Conservation (phyloP, 2,797 vertebrate genomes). For the Acanthurus lineatus region DNA sequence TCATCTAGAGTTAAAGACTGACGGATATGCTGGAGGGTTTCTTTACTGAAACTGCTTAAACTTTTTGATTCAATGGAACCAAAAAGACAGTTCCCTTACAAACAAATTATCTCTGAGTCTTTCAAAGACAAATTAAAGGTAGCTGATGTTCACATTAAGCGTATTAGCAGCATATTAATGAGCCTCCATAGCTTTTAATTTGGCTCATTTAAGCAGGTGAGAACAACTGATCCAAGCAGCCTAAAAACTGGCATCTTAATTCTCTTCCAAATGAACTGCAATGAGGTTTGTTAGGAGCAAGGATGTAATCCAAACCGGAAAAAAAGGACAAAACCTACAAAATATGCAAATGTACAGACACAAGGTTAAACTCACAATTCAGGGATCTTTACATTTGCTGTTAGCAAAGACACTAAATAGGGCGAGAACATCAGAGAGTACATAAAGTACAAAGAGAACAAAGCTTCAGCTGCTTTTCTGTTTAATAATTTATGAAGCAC, state of each 20-base stretch:
- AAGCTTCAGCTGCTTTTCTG: too few relatives aligned
- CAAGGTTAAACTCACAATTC: background rate
- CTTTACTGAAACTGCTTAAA: background rate
- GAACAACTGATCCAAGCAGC: background rate
- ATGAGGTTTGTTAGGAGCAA: background rate
- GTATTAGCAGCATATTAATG: conserved; percentile 1
- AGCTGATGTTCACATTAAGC: too few relatives aligned
- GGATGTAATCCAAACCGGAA: background rate
- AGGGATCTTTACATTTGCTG: background rate
- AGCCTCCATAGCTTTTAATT: conserved; percentile 13
- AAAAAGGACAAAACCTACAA: background rate
- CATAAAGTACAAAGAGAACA: background rate
- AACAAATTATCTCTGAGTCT: background rate
- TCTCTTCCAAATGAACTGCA: conserved; percentile 19
- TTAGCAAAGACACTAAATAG: background rate
- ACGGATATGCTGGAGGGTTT: background rate
- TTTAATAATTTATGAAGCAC: too few relatives aligned
- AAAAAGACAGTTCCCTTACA: background rate
- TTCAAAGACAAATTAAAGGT: background rate
- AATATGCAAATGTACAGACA: background rate
- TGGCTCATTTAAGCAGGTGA: background rate
- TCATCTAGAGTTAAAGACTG: background rate
- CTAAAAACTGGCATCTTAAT: conserved; percentile 10
- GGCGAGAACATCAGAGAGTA: background rate
- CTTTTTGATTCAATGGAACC: background rate